These are phyloP conservation scores for Felis catus DNA, from an alignment of 2,113 vertebrate genomes.

Conservation along the genomic window F.catus_Fca126_mat1.0 CM031413.1:53016001-53016500, in stretches of 20 bases:
- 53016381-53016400: not conserved
- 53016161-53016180: not conserved
- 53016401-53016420: not conserved
- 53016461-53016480: not conserved
- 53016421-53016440: constrained; percentile 32
- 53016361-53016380: not conserved
- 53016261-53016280: constrained; percentile 42
- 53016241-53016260: not conserved
- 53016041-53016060: not conserved
- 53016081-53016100: not conserved
- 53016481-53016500: not conserved
- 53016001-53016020: not conserved
- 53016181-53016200: not conserved
- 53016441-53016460: not conserved
- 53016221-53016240: not conserved
- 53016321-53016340: constrained; percentile 38
- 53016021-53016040: not conserved
- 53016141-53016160: not conserved
- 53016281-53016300: constrained; percentile 10
- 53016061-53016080: not conserved
- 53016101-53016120: not conserved
- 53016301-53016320: constrained; percentile 30
- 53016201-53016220: not conserved
- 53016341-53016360: not conserved
- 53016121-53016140: not conserved